Evolutionary conservation across 1,140 invertebrate genomes (phyloP).

Genomic region (Hylaeus volcanicus): DNA sequence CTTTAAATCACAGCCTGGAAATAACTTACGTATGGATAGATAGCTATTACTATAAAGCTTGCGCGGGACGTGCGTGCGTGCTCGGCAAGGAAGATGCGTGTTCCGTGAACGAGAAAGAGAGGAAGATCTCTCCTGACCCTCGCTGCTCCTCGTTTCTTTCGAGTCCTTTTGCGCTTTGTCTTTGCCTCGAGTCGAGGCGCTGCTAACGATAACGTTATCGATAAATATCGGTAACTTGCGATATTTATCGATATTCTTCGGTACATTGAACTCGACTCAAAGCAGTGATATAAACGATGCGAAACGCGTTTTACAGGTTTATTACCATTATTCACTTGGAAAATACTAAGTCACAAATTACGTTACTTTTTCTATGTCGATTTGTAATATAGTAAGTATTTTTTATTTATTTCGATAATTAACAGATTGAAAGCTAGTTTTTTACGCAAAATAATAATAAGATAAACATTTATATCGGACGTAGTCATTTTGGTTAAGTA

Average conservation of each 20-base stretch:
- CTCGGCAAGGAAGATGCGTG: slow-evolving; percentile 11
- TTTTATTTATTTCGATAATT: too few species aligned
- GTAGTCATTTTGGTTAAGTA: too few species aligned
- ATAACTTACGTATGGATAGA: slow-evolving; percentile 66
- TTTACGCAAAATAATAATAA: too few species aligned
- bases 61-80: slow-evolving; percentile 55
- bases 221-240: not conserved
- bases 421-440: too few species aligned
- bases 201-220: not conserved
- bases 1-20: slow-evolving; percentile 65
- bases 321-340: too few species aligned
- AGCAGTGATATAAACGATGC: not conserved
- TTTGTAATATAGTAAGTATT: too few species aligned
- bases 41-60: slow-evolving; percentile 61
- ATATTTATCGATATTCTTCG: slow-evolving; percentile 5
- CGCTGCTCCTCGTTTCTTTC: slow-evolving; percentile 25
- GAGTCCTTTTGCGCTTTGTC: slow-evolving; percentile 28
- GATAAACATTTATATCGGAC: too few species aligned
- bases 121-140: slow-evolving; percentile 52
- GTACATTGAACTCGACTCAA: not conserved
- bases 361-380: too few species aligned
- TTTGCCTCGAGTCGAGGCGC: not conserved
- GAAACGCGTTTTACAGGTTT: not conserved
- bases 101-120: not conserved
- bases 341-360: too few species aligned